These are phyloP conservation scores for Neoscelio sp. DNA, from an alignment of 2,888 invertebrate genomes.

Conservation along the genomic window DNA sequence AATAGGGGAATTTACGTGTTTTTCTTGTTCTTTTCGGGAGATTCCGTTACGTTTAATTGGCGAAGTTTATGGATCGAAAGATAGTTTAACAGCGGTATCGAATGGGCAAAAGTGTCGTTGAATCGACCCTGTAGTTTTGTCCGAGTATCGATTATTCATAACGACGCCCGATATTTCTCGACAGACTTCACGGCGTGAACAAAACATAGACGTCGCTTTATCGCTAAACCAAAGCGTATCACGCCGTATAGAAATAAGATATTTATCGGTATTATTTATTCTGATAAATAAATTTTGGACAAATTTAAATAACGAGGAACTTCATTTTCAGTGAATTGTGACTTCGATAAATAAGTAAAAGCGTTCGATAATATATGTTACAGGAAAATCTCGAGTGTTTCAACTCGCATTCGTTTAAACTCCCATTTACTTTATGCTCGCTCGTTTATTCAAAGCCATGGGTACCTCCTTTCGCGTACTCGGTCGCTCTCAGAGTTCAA, in stretches of 20 bases:
- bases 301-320: too few species aligned
- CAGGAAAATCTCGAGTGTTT: too few species aligned
- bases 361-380: too few species aligned
- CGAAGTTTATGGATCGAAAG: conserved; percentile 35
- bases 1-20: too few species aligned
- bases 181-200: conserved; percentile 17
- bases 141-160: conserved; percentile 47
- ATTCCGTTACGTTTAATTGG: conserved; percentile 30
- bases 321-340: too few species aligned
- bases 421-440: too few species aligned
- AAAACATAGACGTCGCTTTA: conserved; percentile 5
- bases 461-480: too few species aligned
- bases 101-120: conserved; percentile 42
- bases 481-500: conserved; percentile 8
- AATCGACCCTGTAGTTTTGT: conserved; percentile 32
- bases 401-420: too few species aligned
- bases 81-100: conserved; percentile 31
- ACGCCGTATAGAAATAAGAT: conserved; percentile 4
- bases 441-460: too few species aligned
- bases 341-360: too few species aligned
- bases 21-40: background rate
- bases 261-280: too few species aligned
- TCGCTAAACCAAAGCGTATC: conserved; percentile 9
- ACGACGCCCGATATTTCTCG: conserved; percentile 31
- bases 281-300: too few species aligned